phyloP scores from a whole-genome alignment of 2,113 vertebrate species.

The Bathybates hornii region DNA sequence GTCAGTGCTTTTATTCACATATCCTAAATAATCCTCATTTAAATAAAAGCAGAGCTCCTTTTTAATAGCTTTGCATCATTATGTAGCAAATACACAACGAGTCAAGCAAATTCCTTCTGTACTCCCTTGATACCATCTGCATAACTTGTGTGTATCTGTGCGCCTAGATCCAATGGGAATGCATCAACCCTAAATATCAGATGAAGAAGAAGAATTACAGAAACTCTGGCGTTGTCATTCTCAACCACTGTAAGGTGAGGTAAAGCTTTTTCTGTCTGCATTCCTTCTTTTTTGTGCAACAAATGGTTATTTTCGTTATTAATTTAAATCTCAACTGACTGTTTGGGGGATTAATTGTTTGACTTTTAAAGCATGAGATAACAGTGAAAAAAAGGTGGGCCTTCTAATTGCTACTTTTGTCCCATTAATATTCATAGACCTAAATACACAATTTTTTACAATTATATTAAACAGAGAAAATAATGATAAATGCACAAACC shows the following conservation, averaged over 20 bases:
- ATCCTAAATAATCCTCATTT: neutral
- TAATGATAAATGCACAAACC: neutral
- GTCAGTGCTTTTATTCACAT: neutral
- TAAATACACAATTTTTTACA: neutral
- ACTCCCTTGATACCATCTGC: neutral
- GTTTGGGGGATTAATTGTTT: neutral
- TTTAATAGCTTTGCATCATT: neutral
- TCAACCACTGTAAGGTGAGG: constrained; percentile 92
- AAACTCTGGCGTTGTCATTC: constrained; percentile 93
- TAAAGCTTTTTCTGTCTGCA: neutral
- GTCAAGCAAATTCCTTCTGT: neutral
- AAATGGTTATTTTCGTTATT: neutral
- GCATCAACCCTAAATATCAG: constrained; percentile 98
- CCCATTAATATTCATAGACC: neutral
- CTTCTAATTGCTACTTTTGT: neutral
- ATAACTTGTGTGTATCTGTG: neutral
- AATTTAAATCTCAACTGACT: neutral
- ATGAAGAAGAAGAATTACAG: constrained; percentile 98
- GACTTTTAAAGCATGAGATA: neutral
- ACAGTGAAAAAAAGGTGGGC: neutral
- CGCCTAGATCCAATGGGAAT: constrained; percentile 91
- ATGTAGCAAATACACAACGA: neutral
- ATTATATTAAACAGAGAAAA: neutral
- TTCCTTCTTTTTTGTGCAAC: neutral
- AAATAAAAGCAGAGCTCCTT: neutral